Conservation (phyloP, 2,797 vertebrate genomes). For the Aphelocoma californica region DNA sequence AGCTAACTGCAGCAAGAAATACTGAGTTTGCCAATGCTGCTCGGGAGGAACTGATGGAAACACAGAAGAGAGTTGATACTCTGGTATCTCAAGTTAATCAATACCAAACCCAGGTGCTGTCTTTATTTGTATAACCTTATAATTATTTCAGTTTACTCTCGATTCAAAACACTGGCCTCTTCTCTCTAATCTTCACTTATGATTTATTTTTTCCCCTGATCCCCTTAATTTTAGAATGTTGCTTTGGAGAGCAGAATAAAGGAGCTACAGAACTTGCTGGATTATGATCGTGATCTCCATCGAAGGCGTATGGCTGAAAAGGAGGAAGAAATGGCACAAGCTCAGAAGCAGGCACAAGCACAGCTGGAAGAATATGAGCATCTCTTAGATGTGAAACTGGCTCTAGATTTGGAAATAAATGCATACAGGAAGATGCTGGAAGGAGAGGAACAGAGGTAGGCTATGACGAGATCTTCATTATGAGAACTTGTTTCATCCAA, state of each 20-base stretch:
- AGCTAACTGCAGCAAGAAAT: slow-evolving; percentile 74
- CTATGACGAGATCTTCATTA: neutral
- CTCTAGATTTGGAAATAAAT: slow-evolving; percentile 87
- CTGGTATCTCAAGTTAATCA: slow-evolving; percentile 76
- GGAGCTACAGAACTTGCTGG: slow-evolving; percentile 78
- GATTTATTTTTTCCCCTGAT: neutral
- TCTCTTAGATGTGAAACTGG: slow-evolving; percentile 84
- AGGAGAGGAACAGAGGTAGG: slow-evolving; percentile 85
- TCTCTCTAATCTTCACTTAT: neutral
- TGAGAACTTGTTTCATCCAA: neutral
- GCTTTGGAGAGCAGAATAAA: slow-evolving; percentile 72
- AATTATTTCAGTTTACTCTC: neutral
- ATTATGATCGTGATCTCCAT: slow-evolving; percentile 72
- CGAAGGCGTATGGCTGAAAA: slow-evolving; percentile 77
- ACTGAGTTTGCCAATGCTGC: slow-evolving; percentile 68
- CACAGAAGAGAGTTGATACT: slow-evolving; percentile 71
- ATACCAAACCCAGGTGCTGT: slow-evolving; percentile 76
- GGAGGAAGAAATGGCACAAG: slow-evolving; percentile 76
- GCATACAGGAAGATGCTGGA: slow-evolving; percentile 88
- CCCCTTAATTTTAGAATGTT: slow-evolving; percentile 67
- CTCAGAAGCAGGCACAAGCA: slow-evolving; percentile 71
- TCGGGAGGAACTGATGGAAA: slow-evolving; percentile 77
- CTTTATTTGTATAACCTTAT: neutral
- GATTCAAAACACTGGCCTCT: neutral
- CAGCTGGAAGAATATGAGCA: slow-evolving; percentile 84